Percentiles rank a stretch among this genome's conserved stretches.
Conservation (phyloP, 2,113 vertebrate genomes). For the Leptodactylus fuscus region DNA sequence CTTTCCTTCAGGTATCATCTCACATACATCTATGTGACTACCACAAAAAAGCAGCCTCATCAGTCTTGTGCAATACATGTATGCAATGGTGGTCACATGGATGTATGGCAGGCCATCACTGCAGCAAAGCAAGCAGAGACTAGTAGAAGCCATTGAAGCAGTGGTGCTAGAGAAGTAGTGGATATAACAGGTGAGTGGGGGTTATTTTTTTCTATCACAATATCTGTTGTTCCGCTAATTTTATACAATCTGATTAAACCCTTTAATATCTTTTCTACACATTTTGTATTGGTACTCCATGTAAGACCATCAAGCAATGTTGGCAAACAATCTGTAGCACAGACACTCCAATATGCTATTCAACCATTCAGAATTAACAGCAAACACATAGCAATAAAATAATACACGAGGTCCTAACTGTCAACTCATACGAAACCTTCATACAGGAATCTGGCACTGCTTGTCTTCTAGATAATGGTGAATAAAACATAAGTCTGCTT, state of each 20-base stretch:
- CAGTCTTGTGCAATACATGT: no score
- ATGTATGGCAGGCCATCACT: no score
- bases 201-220: no score
- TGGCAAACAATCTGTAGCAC: not conserved
- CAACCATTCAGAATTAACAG: not conserved
- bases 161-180: no score
- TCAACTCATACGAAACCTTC: not conserved
- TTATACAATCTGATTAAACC: not conserved
- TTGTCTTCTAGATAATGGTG: not conserved
- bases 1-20: no score
- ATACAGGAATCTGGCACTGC: not conserved
- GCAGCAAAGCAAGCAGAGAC: no score
- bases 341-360: not conserved
- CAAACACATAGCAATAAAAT: not conserved
- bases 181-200: no score
- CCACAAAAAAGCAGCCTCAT: no score
- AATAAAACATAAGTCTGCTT: constrained; percentile 9
- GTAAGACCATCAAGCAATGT: not conserved
- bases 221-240: no score
- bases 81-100: no score
- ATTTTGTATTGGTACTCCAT: not conserved
- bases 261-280: not conserved
- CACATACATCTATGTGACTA: no score
- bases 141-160: no score
- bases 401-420: not conserved